Base-by-base conservation (phyloP, 2,888 invertebrate genomes). In the Lucinisca nassula region DNA sequence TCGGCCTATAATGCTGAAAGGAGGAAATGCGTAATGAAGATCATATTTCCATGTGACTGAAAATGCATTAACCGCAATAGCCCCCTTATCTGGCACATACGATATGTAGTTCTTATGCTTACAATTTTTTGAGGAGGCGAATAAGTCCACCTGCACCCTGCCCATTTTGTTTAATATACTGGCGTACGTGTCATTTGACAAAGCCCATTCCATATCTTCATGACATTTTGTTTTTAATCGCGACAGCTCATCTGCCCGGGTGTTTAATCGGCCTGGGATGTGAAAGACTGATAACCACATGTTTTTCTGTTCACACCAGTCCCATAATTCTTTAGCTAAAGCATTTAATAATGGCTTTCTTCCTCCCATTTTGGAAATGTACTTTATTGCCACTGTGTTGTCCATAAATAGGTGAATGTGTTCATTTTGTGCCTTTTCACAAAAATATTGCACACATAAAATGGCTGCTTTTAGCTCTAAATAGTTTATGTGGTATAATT, bases 171-270 rank as follows among this genome's bases (percentile, higher is more conserved):
- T 17, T 30, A 24, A 0, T 14, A 84, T 45, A 27, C 67, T 55
- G 10, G 72, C 14, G 38, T 82, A 89, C 17, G 82, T 32, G 0
- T 30, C 17, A 12, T 21, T 38, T 24, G 67, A n/a, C 12, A 82
- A 17, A 38, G 58, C 61, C 84, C 85, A 87, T 61, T 88, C 90
- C 51, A 83, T 88, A 17, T 79, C 79, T n/a, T n/a, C n/a, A n/a
- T n/a, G n/a, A n/a, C n/a, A n/a, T 55, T 55, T 72, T 58, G 77
- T 75, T 49, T 77, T 51, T 12, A 37, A 49, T 72, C 82, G 30
- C 58, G 70, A 73, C 10, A 82, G 58, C 30, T 74, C 76, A 32
- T 90, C 90, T 8, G 86, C 88, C 32, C 35, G 38, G 6, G 32
- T 2, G 38, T 90, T 90, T 51, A 79, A 27, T 12, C 24, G 38